Evolutionary conservation across 2,797 vertebrate genomes (phyloP), one percentile per base, ranked within the genome.

Genomic region (Melanotaenia pygmaea): DNA sequence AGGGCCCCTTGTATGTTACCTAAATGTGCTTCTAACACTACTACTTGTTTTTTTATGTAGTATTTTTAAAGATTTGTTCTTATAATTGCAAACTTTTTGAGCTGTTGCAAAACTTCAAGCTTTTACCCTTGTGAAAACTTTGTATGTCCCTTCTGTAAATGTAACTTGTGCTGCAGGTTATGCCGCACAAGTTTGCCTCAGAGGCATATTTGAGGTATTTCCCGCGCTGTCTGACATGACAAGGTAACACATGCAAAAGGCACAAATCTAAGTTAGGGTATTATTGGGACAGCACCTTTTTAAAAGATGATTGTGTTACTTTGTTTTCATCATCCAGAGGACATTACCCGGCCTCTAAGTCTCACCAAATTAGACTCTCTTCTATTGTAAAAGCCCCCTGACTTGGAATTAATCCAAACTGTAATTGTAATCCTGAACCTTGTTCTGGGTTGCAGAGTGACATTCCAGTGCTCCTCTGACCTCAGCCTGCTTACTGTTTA

Each of bases 391-490:
- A 54, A 13, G 14, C 20, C 3, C 38, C n/a, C 7, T 59, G 32
- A 64, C 51, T 74, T 59, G 13, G 67, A 60, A 30, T 64, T 58
- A 54, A 28, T 47, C 51, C 34, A 65, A 66, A 54, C 63, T 34
- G 8, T n/a, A 47, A 47, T 50, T 28, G 57, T 51, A 13, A 56
- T 28, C 54, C 43, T 20, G 60, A 74, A 61, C 38, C 40, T 65
- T 59, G 14, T 50, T 77, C 40, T 37, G 0, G 50, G 37, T n/a
- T 59, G 59, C 43, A 34, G 20, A 24, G 59, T 85, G 83, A 72
- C 64, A 59, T 74, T 65, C 73, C 59, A 70, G 70, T 69, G 62
- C 59, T 74, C 61, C 69, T 77, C 75, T 72, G 81, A 81, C 62
- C 73, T 76, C 64, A 26, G 1, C 34, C 60, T 24, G 38, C 47